A percentile compares a stretch with the other conserved stretches of the same genome.
Evolutionary conservation across 2,888 invertebrate genomes (phyloP).

Genomic region (Rotaria macrura): DNA sequence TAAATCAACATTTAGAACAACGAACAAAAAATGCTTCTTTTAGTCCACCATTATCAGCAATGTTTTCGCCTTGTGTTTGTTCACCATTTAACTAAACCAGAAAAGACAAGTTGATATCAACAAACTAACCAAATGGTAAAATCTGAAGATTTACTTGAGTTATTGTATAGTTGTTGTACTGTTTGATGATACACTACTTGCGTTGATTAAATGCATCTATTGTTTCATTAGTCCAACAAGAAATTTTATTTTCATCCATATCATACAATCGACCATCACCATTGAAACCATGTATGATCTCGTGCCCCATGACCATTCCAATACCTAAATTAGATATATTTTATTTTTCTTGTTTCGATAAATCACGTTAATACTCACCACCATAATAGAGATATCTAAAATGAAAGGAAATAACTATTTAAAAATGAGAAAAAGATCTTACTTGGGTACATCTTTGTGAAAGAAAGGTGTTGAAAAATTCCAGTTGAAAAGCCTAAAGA

Average conservation of each 20-base stretch:
- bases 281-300: conserved; percentile 23
- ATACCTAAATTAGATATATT: not conserved
- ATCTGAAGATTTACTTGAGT: conserved; percentile 43
- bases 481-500: conserved; percentile 47
- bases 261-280: conserved; percentile 71
- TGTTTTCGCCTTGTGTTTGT: conserved; percentile 83
- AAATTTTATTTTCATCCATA: conserved; percentile 79
- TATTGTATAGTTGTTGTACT: conserved; percentile 74
- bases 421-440: no score
- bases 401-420: no score
- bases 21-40: conserved; percentile 40
- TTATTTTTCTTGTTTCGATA: no score
- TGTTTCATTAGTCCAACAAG: conserved; percentile 93
- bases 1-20: not conserved
- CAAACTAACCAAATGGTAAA: no score
- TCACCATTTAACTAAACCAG: conserved; percentile 63
- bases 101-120: conserved; percentile 44
- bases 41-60: conserved; percentile 57
- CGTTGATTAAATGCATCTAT: conserved; percentile 73
- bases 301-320: not conserved
- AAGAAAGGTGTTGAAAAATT: conserved; percentile 37
- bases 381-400: no score
- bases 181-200: conserved; percentile 75
- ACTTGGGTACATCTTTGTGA: conserved; percentile 41
- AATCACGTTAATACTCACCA: no score